These are phyloP conservation scores for Heptranchias perlo DNA, from an alignment of 2,113 vertebrate species.

Conservation along the genomic window DNA sequence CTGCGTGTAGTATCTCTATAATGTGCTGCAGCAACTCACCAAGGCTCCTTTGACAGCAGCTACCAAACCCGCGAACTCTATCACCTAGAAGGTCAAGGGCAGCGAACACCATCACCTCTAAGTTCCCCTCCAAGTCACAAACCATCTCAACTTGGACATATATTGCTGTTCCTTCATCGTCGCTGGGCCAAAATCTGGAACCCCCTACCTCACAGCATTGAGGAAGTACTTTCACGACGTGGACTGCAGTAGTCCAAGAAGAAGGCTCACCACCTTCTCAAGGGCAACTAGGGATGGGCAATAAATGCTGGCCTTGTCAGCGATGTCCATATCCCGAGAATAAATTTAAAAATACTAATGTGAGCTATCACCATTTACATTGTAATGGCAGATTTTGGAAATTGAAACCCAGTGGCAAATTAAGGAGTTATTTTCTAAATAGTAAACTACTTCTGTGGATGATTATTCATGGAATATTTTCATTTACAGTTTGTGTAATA, in stretches of 20 bases:
- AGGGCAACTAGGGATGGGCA: not conserved
- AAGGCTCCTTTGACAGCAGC: not conserved
- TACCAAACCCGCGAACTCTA: too few relatives aligned
- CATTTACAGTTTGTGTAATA: not conserved
- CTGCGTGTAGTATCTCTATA: fast-evolving
- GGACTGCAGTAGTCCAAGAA: too few relatives aligned
- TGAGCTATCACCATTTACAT: not conserved
- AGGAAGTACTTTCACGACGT: not conserved
- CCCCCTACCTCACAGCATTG: not conserved
- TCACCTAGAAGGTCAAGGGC: too few relatives aligned
- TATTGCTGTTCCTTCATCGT: not conserved
- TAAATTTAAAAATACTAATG: not conserved
- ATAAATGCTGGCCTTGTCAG: not conserved
- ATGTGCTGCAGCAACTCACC: not conserved
- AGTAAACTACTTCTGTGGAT: not conserved
- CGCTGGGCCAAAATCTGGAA: not conserved
- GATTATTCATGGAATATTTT: not conserved
- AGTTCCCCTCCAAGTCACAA: too few relatives aligned
- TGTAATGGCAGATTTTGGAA: not conserved
- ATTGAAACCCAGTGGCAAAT: not conserved
- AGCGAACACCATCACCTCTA: too few relatives aligned
- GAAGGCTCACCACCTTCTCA: not conserved
- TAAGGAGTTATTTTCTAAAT: not conserved
- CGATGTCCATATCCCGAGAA: not conserved
- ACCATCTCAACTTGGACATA: too few relatives aligned